These are phyloP conservation scores for Siniperca obscura DNA, from an alignment of 2,797 vertebrate genomes.

Conservation along the genomic window DNA sequence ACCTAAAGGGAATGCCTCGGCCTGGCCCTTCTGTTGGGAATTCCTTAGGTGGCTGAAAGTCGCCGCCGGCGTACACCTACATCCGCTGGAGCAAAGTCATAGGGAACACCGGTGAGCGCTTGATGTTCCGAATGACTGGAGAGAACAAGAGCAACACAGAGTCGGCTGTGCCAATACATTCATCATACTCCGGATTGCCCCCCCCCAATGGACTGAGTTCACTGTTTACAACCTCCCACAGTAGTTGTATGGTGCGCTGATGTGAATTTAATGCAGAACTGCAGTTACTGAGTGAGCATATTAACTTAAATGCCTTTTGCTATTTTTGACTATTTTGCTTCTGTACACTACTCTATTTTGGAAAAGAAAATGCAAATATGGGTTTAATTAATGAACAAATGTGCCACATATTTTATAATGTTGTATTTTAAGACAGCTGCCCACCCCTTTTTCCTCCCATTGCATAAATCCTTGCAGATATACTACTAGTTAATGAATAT, in stretches of 20 bases:
- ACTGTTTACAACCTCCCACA: constrained; percentile 73
- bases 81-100: constrained; percentile 78
- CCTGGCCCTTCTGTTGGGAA: constrained; percentile 56
- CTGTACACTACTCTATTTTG: background rate
- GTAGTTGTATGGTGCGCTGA: constrained; percentile 52
- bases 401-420: constrained; percentile 24
- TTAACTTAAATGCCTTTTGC: constrained; percentile 48
- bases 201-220: constrained; percentile 50
- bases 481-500: constrained; percentile 60
- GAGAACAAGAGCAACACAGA: constrained; percentile 79
- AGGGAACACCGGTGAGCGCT: constrained; percentile 70
- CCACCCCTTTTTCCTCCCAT: constrained; percentile 13
- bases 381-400: constrained; percentile 52
- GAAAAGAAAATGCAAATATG: constrained; percentile 24
- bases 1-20: constrained; percentile 45
- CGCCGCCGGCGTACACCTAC: constrained; percentile 59
- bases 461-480: constrained; percentile 36
- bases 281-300: constrained; percentile 37
- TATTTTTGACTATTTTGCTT: constrained; percentile 22
- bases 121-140: constrained; percentile 82
- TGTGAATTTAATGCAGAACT: constrained; percentile 64
- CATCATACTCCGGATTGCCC: constrained; percentile 69
- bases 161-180: constrained; percentile 77
- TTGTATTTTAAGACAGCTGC: constrained; percentile 28
- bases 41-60: constrained; percentile 56